A percentile compares a stretch with the other conserved stretches of the same genome.
Conservation (phyloP, 2,797 vertebrate species). For the Distichodus sexfasciatus region DNA sequence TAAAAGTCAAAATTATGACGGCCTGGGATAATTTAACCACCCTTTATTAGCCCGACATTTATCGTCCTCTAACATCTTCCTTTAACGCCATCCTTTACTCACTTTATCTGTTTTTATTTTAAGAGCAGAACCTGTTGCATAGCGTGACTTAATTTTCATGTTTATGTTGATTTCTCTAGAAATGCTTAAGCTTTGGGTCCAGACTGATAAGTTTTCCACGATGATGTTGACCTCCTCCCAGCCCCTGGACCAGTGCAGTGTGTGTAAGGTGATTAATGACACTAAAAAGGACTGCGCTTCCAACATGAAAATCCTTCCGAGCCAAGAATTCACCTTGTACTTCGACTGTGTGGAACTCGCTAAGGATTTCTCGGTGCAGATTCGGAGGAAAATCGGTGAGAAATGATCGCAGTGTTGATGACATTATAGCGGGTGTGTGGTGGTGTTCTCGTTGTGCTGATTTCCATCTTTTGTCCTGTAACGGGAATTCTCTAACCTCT, state of each 20-base stretch:
- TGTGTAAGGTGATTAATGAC: constrained; percentile 58
- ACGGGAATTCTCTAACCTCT: too few relatives aligned
- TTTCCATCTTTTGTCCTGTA: background rate
- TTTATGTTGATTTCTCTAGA: constrained; percentile 50
- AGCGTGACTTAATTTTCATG: background rate
- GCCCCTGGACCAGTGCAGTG: constrained; percentile 46
- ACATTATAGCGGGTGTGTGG: too few relatives aligned
- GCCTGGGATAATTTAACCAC: background rate
- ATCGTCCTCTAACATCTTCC: too few relatives aligned
- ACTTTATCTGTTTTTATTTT: background rate
- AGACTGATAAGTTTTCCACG: constrained; percentile 42
- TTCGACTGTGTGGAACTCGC: constrained; percentile 59
- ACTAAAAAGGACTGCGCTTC: constrained; percentile 41
- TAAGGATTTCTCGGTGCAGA: constrained; percentile 47
- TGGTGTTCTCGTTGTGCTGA: background rate
- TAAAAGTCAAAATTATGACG: background rate
- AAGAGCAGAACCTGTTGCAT: too few relatives aligned
- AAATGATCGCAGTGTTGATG: background rate
- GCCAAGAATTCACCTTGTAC: constrained; percentile 54
- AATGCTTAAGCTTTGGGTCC: constrained; percentile 43
- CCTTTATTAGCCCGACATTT: background rate
- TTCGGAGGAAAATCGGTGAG: constrained; percentile 60
- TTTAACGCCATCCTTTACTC: too few relatives aligned
- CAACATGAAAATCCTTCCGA: constrained; percentile 51
- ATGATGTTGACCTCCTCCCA: constrained; percentile 49